phyloP scores from a whole-genome alignment of 2,113 vertebrate genomes.

The Thermophis baileyi region DNA sequence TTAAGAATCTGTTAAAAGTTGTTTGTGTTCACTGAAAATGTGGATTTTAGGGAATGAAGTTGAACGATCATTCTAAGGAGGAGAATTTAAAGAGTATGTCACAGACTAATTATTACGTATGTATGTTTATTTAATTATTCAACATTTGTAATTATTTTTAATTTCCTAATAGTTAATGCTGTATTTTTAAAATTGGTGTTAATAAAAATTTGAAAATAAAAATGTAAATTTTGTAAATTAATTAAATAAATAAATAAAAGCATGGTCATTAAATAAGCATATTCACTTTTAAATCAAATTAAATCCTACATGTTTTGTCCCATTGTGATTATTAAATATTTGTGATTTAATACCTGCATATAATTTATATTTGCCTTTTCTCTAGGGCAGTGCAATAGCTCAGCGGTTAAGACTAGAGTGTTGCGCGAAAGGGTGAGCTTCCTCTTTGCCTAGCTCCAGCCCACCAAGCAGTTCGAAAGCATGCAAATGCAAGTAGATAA shows the following conservation, averaged over 20 bases:
- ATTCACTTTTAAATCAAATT: neutral
- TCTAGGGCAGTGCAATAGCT: neutral
- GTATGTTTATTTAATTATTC: neutral
- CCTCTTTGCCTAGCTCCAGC: neutral
- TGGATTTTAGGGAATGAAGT: neutral
- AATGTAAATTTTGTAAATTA: neutral
- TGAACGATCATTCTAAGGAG: neutral
- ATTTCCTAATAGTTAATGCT: neutral
- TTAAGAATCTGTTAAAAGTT: neutral
- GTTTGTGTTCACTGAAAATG: neutral
- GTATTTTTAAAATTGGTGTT: neutral
- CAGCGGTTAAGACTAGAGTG: neutral
- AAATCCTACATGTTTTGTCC: neutral
- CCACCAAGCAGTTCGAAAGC: neutral
- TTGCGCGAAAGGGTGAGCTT: neutral
- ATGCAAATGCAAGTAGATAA: neutral
- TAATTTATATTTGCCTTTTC: neutral
- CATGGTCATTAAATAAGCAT: neutral
- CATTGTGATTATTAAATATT: neutral
- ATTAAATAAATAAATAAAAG: neutral
- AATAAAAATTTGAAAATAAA: neutral
- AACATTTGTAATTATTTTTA: neutral
- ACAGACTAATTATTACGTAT: neutral
- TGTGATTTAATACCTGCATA: neutral
- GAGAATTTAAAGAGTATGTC: neutral